These are phyloP conservation scores for Idaea biselata DNA, from an alignment of 2,888 invertebrate genomes.

Conservation along the genomic window DNA sequence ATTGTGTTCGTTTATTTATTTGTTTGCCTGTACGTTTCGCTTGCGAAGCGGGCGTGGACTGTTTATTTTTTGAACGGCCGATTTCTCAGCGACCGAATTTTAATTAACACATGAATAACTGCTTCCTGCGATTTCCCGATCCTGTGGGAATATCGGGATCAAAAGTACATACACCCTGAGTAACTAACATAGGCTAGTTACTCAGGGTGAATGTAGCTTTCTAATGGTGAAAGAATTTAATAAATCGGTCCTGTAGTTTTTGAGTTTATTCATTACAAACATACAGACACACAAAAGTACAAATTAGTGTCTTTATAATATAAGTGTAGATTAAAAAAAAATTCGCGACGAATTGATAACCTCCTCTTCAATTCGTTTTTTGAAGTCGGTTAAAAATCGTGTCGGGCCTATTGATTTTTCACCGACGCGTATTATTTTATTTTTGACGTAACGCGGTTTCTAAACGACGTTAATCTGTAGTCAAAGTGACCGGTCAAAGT, in stretches of 20 bases:
- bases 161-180: too few species aligned
- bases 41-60: not conserved
- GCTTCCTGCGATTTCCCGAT: too few species aligned
- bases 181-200: too few species aligned
- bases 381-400: not conserved
- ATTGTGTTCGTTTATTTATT: not conserved
- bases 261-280: too few species aligned
- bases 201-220: too few species aligned
- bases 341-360: not conserved
- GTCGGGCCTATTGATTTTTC: too few species aligned
- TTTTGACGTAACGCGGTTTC: too few species aligned
- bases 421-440: too few species aligned
- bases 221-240: too few species aligned
- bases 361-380: not conserved
- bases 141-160: too few species aligned
- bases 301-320: not conserved
- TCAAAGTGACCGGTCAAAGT: not conserved
- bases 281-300: not conserved
- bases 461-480: not conserved
- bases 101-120: too few species aligned
- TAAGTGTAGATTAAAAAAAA: not conserved
- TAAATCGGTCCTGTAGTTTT: too few species aligned
- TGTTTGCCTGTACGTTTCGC: not conserved
- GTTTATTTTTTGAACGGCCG: not conserved
- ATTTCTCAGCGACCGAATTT: not conserved